phyloP scores from a whole-genome alignment of 2,113 vertebrate genomes.

The Capricornis sumatraensis region DNA sequence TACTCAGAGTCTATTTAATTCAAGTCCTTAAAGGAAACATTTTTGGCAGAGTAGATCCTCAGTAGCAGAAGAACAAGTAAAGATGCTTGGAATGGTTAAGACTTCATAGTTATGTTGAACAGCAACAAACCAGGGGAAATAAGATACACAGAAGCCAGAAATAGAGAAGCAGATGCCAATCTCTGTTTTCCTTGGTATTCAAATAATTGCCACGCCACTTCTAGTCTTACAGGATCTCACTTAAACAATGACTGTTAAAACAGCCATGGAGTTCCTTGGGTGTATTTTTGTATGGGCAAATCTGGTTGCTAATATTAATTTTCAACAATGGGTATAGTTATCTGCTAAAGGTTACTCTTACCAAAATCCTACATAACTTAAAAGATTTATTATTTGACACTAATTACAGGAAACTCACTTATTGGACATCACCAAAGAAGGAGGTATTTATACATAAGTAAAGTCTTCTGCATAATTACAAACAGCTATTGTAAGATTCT shows the following conservation, averaged over 20 bases:
- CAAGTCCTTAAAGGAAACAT: not conserved
- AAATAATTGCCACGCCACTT: not conserved
- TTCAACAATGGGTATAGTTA: not conserved
- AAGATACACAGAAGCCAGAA: not conserved
- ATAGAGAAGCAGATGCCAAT: not conserved
- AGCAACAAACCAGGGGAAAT: not conserved
- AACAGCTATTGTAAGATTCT: not conserved
- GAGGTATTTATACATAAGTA: not conserved
- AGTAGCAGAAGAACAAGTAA: not conserved
- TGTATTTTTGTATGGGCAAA: not conserved
- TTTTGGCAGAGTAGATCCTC: slow-evolving; percentile 19
- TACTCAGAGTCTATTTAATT: slow-evolving; percentile 49
- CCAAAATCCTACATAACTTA: not conserved
- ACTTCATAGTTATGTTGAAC: not conserved
- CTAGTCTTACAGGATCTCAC: not conserved
- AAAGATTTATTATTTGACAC: not conserved
- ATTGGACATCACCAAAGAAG: not conserved
- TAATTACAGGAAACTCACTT: not conserved
- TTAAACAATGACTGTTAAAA: not conserved
- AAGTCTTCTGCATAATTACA: not conserved
- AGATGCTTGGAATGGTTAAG: not conserved
- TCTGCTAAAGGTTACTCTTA: not conserved
- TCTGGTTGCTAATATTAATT: slow-evolving; percentile 7
- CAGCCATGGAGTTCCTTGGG: not conserved
- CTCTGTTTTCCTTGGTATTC: not conserved